Evolutionary conservation across 2,888 invertebrate species (phyloP).

Genomic region (Pristionchus arcanus): DNA sequence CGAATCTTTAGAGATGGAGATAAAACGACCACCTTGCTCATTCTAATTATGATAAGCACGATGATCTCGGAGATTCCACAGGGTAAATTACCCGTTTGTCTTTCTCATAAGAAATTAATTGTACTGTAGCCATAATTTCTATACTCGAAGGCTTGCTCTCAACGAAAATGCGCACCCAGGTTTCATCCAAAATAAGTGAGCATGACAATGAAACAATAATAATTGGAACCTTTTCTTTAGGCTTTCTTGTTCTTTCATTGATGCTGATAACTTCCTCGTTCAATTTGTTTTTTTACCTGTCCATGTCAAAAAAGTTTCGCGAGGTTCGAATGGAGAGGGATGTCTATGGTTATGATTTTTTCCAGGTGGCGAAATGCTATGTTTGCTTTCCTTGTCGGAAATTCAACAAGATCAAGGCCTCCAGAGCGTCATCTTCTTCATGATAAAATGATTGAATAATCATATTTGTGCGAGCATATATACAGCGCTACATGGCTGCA

Average conservation of each 20-base stretch:
- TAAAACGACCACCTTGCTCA: not conserved
- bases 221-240: not conserved
- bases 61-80: constrained; percentile 5
- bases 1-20: not conserved
- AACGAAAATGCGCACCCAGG: not conserved
- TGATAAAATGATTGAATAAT: not conserved
- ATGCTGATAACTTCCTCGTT: not conserved
- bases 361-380: not conserved
- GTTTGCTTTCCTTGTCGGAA: not conserved
- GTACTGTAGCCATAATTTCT: not conserved
- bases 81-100: not conserved
- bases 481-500: too few species aligned
- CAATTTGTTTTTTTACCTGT: not conserved
- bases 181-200: not conserved
- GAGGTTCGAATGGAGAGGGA: not conserved
- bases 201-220: not conserved
- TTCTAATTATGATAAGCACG: not conserved
- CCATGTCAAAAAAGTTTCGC: constrained; percentile 19
- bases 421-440: not conserved
- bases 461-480: too few species aligned
- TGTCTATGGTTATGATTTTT: too few species aligned
- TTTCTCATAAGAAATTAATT: not conserved
- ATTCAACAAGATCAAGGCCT: not conserved
- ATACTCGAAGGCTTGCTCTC: not conserved
- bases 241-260: not conserved